Percentiles rank a stretch among this genome's conserved stretches.
Conservation (phyloP, 1,140 invertebrate genomes). For the Leptoteleia sp. region DNA sequence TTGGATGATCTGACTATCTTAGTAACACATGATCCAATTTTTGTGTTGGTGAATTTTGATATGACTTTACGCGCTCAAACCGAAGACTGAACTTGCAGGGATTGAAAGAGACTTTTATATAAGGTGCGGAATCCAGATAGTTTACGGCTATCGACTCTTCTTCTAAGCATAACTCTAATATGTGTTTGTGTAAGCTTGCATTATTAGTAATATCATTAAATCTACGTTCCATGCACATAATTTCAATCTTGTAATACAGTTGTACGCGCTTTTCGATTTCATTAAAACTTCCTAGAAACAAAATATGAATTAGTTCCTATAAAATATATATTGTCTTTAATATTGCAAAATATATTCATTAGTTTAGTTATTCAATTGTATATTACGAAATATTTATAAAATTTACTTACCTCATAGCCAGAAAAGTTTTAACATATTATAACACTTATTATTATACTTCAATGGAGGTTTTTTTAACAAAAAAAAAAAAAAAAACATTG, state of each 20-base stretch:
- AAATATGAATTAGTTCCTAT: no score
- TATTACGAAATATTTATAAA: no score
- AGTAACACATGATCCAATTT: constrained; percentile 43
- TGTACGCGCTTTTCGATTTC: constrained; percentile 10
- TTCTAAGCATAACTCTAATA: constrained; percentile 26
- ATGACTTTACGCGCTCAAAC: constrained; percentile 57
- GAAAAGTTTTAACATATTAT: no score
- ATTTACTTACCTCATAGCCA: no score
- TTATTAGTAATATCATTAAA: constrained; percentile 40
- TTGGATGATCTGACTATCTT: constrained; percentile 11
- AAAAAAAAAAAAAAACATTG: no score
- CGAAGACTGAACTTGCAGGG: constrained; percentile 55
- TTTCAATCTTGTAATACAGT: constrained; percentile 32
- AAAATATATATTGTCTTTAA: no score
- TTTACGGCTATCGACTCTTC: constrained; percentile 58
- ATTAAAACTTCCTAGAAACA: constrained; percentile 21
- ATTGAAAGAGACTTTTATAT: constrained; percentile 64
- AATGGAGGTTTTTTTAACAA: no score
- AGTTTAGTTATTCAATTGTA: no score
- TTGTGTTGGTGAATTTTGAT: constrained; percentile 46
- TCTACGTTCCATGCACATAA: constrained; percentile 8
- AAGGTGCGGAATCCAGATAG: constrained; percentile 55
- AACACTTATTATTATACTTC: no score
- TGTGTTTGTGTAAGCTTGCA: constrained; percentile 36
- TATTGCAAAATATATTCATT: no score